Evolutionary conservation across 2,888 invertebrate species (phyloP), one percentile per base, ranked within the genome.

Genomic region (Drymonia ruficornis): DNA sequence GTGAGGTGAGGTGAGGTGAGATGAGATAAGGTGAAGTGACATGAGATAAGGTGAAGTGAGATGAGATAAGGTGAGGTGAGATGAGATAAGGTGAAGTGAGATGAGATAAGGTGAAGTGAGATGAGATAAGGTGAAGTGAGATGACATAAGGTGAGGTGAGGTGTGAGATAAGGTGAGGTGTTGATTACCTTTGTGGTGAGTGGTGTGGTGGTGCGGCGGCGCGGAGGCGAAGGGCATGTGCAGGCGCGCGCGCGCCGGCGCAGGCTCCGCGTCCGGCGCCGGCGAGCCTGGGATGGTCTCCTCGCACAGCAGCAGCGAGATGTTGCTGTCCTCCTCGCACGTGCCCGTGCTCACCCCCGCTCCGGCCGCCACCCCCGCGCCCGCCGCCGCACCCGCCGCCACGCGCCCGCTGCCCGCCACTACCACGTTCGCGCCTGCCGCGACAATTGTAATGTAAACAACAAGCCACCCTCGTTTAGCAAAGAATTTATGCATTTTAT

Each of bases 221-320:
- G 95, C 95, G 66, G 95, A 95, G 0, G 95, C 95, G 81, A 95
- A 96, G 9, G 95, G 95, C 94, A 96, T 94, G 77, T 95, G 95
- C 66, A 94, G 87, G 1, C 93, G 68, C 69, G 91, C 83, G 54
- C 94, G 76, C 80, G 93, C 70, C 56, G 93, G 91, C 65, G 94
- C 93, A 2, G 92, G 91, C 70, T 91, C 91, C 1, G 84, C 78
- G 76, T 95, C 94, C 0, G 97, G 96, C 46, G 96, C 96, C 5
- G 98, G 98, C 80, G 97, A 97, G 19, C 97, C 96, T 0, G 98
- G 98, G 78, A 98, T 97, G 28, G 97, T 97, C 87, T 98, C 98
- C 81, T 97, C 97, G 83, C 98, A 98, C 12, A 97, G 87, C 65
- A 98, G 82, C 59, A 97, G 88, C 52, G 96, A 96, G 65, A 95